These are phyloP conservation scores for Sebastes matsubarae DNA, from an alignment of 2,797 vertebrate species.

Conservation along the genomic window DNA sequence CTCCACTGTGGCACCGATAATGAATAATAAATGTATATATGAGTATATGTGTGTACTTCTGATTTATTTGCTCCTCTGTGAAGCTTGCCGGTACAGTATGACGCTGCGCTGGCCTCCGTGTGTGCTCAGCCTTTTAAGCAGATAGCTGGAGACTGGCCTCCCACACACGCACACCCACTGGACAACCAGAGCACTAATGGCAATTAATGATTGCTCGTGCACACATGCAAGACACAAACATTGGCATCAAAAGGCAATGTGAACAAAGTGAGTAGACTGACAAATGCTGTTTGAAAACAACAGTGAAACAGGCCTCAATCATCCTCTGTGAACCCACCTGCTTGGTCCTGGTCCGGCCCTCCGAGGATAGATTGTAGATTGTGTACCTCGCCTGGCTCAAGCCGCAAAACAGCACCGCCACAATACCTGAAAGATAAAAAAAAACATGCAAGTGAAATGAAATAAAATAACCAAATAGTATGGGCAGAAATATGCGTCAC, in stretches of 20 bases:
- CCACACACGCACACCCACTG: slow-evolving; percentile 55
- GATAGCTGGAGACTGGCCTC: slow-evolving; percentile 56
- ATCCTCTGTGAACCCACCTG: slow-evolving; percentile 74
- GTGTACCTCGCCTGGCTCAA: slow-evolving; percentile 90
- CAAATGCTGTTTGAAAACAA: slow-evolving; percentile 20
- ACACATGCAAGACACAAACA: slow-evolving; percentile 1
- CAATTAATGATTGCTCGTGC: slow-evolving; percentile 51
- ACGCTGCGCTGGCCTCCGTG: slow-evolving; percentile 40
- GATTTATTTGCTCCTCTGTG: slow-evolving; percentile 59
- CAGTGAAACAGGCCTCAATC: not conserved
- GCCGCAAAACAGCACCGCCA: slow-evolving; percentile 90
- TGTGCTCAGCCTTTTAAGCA: slow-evolving; percentile 61
- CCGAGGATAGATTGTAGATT: slow-evolving; percentile 85
- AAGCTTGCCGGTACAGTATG: slow-evolving; percentile 41
- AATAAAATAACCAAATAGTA: not conserved
- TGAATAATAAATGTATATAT: slow-evolving; percentile 75
- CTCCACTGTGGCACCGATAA: slow-evolving; percentile 54
- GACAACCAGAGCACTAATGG: slow-evolving; percentile 48
- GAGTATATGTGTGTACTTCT: slow-evolving; percentile 53
- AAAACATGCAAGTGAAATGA: not conserved
- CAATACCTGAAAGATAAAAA: slow-evolving; percentile 84
- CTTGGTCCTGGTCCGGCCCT: slow-evolving; percentile 85
- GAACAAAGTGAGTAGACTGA: slow-evolving; percentile 14
- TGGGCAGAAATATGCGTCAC: too few relatives aligned
- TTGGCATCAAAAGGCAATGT: slow-evolving; percentile 12